These are phyloP conservation scores for Cossypha niveicapilla DNA, from an alignment of 2,797 vertebrate genomes.

Conservation along the genomic window DNA sequence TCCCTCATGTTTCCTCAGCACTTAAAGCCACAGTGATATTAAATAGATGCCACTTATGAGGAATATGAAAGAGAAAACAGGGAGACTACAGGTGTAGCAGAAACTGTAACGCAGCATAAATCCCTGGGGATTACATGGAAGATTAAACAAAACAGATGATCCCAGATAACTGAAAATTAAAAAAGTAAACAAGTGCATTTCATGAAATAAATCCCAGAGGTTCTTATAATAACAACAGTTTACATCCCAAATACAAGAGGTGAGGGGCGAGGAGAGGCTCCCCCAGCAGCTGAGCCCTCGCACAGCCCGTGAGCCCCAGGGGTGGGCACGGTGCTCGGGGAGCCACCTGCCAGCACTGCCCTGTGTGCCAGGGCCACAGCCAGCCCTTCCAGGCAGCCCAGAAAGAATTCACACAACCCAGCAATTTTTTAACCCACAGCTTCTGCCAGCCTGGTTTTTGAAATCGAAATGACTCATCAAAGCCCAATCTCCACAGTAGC, in stretches of 20 bases:
- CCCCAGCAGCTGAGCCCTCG: no score
- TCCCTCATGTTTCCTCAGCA: background rate
- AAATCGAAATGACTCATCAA: background rate
- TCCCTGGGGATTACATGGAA: accelerated
- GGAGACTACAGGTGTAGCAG: background rate
- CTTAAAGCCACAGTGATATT: background rate
- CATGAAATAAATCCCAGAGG: background rate
- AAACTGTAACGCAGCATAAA: background rate
- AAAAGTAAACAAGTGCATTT: background rate
- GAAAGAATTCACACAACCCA: background rate
- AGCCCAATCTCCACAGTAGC: background rate
- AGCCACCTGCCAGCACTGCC: background rate
- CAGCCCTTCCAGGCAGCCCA: background rate
- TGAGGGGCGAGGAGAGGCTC: no score
- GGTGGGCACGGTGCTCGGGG: accelerated
- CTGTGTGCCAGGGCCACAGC: background rate
- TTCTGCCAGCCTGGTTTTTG: background rate
- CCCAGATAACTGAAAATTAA: background rate
- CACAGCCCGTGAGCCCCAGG: accelerated
- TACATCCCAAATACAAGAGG: background rate
- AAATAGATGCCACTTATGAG: background rate
- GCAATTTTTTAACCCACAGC: background rate
- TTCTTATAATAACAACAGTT: background rate
- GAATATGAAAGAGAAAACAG: background rate
- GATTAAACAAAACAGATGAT: background rate